phyloP scores from a whole-genome alignment of 2,113 vertebrate species.

The Haliaeetus leucogaster region DNA sequence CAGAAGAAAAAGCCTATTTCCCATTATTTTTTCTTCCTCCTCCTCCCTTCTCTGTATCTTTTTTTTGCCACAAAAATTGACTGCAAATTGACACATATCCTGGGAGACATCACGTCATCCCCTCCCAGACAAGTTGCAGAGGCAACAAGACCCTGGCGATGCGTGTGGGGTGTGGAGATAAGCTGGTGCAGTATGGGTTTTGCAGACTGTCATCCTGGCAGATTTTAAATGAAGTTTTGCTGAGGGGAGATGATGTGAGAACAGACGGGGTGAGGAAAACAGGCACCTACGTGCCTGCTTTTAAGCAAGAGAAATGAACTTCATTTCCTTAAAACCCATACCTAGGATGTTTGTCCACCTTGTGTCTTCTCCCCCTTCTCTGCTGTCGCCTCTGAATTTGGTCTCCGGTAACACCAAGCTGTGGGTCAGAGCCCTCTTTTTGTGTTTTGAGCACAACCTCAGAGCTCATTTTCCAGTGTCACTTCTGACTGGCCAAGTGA shows the following conservation, averaged over 20 bases:
- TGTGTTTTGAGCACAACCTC: background rate
- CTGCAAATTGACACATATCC: background rate
- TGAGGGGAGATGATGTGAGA: background rate
- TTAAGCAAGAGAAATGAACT: background rate
- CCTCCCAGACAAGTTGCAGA: background rate
- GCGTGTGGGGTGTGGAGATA: background rate
- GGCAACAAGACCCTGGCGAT: background rate
- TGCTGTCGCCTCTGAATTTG: background rate
- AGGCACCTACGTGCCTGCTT: background rate
- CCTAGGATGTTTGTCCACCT: background rate
- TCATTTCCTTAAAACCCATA: background rate
- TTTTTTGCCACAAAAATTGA: background rate
- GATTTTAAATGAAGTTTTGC: background rate
- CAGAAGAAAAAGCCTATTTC: background rate
- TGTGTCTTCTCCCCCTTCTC: background rate
- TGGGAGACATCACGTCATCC: background rate
- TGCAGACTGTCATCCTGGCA: background rate
- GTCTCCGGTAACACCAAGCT: background rate
- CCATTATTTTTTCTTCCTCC: background rate
- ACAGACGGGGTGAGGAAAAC: background rate
- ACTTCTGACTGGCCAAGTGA: background rate
- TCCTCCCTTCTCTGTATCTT: background rate
- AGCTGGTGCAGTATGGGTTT: background rate
- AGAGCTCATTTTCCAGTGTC: background rate
- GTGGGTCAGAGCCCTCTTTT: background rate